These are phyloP conservation scores for Oceanodroma leucorhoa DNA, from an alignment of 2,797 vertebrate species.

Conservation along the genomic window DNA sequence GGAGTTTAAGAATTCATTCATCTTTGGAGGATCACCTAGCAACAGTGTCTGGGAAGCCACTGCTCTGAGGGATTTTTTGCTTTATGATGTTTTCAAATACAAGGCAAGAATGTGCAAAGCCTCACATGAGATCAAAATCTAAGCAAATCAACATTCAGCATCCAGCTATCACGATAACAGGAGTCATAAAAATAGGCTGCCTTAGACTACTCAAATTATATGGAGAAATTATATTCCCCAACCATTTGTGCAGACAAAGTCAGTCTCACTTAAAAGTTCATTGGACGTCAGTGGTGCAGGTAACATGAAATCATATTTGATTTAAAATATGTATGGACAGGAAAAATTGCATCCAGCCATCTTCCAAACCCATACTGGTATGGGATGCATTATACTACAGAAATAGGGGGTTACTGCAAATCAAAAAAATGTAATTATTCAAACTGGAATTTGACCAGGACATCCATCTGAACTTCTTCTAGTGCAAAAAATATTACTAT, in stretches of 20 bases:
- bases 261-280: neutral
- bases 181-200: neutral
- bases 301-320: neutral
- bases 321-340: neutral
- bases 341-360: neutral
- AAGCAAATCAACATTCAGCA: neutral
- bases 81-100: constrained; percentile 9
- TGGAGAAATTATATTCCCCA: neutral
- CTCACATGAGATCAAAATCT: neutral
- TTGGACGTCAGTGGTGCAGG: neutral
- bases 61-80: constrained; percentile 12
- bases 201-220: neutral
- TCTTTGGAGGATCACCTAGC: constrained; percentile 39
- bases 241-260: neutral
- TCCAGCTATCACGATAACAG: neutral
- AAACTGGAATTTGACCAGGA: neutral
- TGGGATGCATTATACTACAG: neutral
- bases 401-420: neutral
- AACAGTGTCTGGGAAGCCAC: constrained; percentile 40
- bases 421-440: neutral
- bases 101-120: neutral
- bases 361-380: neutral
- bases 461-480: neutral
- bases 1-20: constrained; percentile 21
- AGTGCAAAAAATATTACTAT: neutral